Base-by-base conservation (phyloP, 2,888 invertebrate species). In the Encarsia formosa region DNA sequence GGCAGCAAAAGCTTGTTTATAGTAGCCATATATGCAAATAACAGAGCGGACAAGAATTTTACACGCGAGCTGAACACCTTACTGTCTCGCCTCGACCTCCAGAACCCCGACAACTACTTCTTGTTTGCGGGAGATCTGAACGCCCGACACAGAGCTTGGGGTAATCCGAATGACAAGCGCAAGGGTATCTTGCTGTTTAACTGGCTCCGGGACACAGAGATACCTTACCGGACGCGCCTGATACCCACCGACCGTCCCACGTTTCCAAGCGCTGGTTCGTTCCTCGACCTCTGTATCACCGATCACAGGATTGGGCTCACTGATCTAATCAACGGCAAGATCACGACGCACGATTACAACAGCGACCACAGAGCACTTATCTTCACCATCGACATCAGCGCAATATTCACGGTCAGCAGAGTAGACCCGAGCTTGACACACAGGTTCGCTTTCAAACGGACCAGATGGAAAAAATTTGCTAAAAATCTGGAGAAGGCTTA, bases 91-190 rank as follows among this genome's bases (percentile, higher is more conserved):
- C 15, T 55, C 4, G 47, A 52, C 9, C 15, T 57, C 8, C 5
- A 9, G 11, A 11, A 50, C 1, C 16, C 29, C 1, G 15, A 49
- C 1, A 56, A 50, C 22, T 51, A 26, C n/a, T 59, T 46, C 19
- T 43, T 59, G 6, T 15, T 59, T n/a, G 60, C 53, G 4, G 58
- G 58, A 1, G 60, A 60, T n/a, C 13, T 57, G 1, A 60, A 60
- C 13, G 51, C 48, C 1, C 48, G 51, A 6, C 53, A 53, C 23
- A 9, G 37, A 0, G n/a, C 19, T 1, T 60, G 58, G 57, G 40
- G 26, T 6, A 32, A 43, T 32, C 5, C 43, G 1, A 43, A 34
- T 2, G 5, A n/a, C 0, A 59, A 59, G 31, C 18, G 48, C 0
- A 5, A 56, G 11, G 56, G 56, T 1, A 16, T n/a, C 3, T 42